Evolutionary conservation across 2,113 vertebrate species (phyloP).

Genomic region (Morone chrysops): DNA sequence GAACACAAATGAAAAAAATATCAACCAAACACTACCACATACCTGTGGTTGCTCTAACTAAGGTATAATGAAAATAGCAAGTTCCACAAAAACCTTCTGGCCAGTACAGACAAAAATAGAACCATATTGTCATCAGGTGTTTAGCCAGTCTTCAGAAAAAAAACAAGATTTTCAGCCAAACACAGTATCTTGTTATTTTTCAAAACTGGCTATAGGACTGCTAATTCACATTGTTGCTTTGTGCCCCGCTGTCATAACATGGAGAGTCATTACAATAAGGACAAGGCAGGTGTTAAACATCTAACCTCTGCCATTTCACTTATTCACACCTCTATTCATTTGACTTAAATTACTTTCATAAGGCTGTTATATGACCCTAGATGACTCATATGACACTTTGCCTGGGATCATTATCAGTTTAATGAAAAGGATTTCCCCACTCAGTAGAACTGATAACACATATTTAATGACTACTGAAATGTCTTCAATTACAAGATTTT

Average conservation of each 20-base stretch:
- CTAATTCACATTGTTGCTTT: neutral
- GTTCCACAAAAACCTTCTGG: neutral
- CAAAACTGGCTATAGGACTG: too few species aligned
- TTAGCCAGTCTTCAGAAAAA: neutral
- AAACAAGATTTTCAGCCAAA: neutral
- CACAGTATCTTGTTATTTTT: neutral
- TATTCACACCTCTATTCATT: neutral
- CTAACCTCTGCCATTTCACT: neutral
- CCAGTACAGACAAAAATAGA: too few species aligned
- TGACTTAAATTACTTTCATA: neutral
- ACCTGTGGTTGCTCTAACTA: neutral
- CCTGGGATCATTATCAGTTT: too few species aligned
- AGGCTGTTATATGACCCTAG: neutral
- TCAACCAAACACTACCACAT: neutral
- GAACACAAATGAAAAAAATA: neutral
- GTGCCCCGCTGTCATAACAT: neutral
- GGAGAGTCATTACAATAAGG: neutral
- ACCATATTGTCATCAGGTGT: neutral
- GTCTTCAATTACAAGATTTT: neutral
- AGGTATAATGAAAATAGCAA: neutral
- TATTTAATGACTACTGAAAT: neutral
- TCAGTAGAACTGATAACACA: neutral
- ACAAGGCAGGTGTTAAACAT: neutral
- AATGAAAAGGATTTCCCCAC: neutral
- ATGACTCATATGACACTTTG: too few species aligned